Conservation (phyloP, 2,797 vertebrate genomes). For the Heliangelus exortis region DNA sequence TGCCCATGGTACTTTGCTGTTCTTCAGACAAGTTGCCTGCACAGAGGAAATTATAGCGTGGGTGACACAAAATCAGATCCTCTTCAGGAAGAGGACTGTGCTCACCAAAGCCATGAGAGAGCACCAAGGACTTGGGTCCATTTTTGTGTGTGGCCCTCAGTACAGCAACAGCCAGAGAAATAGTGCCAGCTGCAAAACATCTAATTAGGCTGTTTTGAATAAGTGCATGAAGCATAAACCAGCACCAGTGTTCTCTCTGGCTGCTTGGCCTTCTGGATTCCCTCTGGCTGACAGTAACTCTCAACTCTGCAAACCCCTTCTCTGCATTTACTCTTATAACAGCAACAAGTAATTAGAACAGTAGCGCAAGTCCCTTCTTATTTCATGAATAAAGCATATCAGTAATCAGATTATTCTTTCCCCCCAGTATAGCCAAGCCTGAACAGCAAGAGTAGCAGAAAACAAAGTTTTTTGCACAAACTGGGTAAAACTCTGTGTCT, state of each 20-base stretch:
- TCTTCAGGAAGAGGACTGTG: background rate
- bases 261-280: background rate
- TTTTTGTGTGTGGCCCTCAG: background rate
- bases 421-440: rapidly evolving
- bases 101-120: background rate
- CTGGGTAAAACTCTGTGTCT: background rate
- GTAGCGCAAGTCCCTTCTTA: background rate
- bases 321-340: background rate
- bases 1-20: background rate
- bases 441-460: background rate
- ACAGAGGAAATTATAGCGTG: rapidly evolving
- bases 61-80: background rate
- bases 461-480: background rate
- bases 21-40: background rate
- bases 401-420: background rate
- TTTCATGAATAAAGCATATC: background rate
- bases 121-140: background rate
- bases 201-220: background rate
- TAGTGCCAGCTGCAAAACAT: background rate
- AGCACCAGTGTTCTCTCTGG: rapidly evolving
- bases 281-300: background rate
- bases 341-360: background rate
- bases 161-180: background rate
- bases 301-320: background rate
- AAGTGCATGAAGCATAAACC: background rate